These are phyloP conservation scores for Siniperca scherzeri DNA, from an alignment of 2,797 vertebrate species.

Conservation along the genomic window DNA sequence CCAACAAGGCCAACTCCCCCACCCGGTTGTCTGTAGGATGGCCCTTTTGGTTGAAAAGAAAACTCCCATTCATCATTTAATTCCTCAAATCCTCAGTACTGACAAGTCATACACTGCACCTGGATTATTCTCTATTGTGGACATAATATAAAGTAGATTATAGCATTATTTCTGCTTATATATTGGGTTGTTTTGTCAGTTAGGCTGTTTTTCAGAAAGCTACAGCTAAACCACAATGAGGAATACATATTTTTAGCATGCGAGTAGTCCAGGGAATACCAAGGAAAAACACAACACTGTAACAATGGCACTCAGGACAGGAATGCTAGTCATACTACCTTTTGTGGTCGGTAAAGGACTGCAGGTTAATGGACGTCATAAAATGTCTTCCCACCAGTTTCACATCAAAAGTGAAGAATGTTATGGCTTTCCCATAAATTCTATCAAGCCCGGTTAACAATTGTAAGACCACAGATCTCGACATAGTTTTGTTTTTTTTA, in stretches of 20 bases:
- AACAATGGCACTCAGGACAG: constrained; percentile 51
- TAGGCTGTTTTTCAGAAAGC: constrained; percentile 1
- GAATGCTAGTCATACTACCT: constrained; percentile 30
- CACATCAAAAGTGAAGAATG: constrained; percentile 51
- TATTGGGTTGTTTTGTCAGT: not conserved
- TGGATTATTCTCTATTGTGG: not conserved
- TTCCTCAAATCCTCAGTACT: not conserved
- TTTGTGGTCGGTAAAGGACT: constrained; percentile 28
- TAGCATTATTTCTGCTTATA: not conserved
- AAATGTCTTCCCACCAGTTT: constrained; percentile 54
- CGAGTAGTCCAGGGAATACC: constrained; percentile 26
- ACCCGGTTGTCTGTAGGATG: not conserved
- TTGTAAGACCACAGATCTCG: constrained; percentile 57
- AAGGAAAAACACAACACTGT: constrained; percentile 45
- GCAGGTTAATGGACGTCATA: constrained; percentile 42
- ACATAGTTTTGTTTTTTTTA: constrained; percentile 52
- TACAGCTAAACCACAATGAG: not conserved
- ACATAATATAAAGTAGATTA: not conserved
- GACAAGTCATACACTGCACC: not conserved
- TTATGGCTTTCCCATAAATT: constrained; percentile 48
- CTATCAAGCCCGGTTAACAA: constrained; percentile 51
- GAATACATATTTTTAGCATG: constrained; percentile 32
- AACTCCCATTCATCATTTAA: not conserved
- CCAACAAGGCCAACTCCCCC: not conserved
- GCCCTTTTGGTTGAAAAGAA: constrained; percentile 1